phyloP scores from a whole-genome alignment of 64 coral and sea anemone genomes.

The Cladopsammia gracilis region DNA sequence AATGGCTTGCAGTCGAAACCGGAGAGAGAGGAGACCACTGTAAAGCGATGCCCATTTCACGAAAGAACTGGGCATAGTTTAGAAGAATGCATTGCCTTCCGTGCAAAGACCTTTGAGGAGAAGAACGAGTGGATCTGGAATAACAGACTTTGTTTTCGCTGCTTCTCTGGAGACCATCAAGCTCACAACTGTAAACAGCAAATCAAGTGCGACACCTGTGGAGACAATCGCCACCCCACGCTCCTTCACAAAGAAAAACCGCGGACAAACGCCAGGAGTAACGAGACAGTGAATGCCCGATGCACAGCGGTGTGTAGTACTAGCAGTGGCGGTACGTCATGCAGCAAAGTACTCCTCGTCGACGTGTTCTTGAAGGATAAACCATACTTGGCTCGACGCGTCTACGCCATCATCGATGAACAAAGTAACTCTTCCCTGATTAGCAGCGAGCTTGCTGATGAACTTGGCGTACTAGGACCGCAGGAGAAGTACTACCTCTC shows the following conservation, averaged over 20 bases:
- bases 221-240: not conserved
- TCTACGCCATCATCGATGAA: conserved; percentile 43
- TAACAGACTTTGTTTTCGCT: too few relatives aligned
- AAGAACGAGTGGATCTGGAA: conserved; percentile 8
- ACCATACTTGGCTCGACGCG: not conserved
- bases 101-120: not conserved
- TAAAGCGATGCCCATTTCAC: not conserved
- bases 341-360: not conserved
- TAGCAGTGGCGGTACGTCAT: not conserved
- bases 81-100: not conserved
- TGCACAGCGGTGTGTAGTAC: not conserved
- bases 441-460: conserved; percentile 15
- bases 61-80: not conserved
- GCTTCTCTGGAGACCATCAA: too few relatives aligned
- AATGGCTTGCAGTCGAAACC: not conserved
- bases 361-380: not conserved
- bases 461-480: conserved; percentile 3
- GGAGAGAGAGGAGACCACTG: not conserved
- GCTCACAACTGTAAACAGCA: too few relatives aligned
- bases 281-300: not conserved
- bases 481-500: conserved; percentile 29
- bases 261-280: not conserved
- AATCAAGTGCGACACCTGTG: conserved; percentile 9
- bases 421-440: conserved; percentile 28
- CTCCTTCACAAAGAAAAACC: not conserved